Conservation (phyloP, 2,797 vertebrate genomes). For the Falco biarmicus region DNA sequence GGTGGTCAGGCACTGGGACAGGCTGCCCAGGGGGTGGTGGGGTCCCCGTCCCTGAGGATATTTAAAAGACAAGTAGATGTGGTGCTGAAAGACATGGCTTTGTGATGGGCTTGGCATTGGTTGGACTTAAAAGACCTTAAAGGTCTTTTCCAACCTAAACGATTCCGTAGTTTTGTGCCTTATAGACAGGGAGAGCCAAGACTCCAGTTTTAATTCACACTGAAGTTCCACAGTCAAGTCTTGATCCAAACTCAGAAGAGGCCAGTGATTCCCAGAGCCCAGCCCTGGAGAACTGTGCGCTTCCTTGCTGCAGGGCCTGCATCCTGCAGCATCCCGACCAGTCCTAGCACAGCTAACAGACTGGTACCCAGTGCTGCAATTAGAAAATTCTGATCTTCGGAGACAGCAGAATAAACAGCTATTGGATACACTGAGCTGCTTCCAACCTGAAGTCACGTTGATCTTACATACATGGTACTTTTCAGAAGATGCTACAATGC, state of each 20-base stretch:
- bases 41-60: too few species aligned
- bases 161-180: background rate
- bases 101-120: too few species aligned
- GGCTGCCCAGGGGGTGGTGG: too few species aligned
- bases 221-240: background rate
- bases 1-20: too few species aligned
- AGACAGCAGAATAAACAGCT: fast-evolving
- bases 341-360: background rate
- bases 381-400: background rate
- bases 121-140: too few species aligned
- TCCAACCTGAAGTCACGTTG: fast-evolving
- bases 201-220: background rate
- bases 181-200: background rate
- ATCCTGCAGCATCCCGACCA: background rate
- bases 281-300: fast-evolving
- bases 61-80: too few species aligned
- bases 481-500: background rate
- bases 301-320: background rate
- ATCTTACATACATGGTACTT: fast-evolving
- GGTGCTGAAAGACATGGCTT: too few species aligned
- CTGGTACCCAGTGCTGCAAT: fast-evolving
- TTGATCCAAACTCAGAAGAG: too few species aligned
- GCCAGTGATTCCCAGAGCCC: background rate
- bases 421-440: fast-evolving
- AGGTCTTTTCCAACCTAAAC: too few species aligned